phyloP scores from a whole-genome alignment of 1,140 invertebrate species.

The Zaprionus gabonicus region DNA sequence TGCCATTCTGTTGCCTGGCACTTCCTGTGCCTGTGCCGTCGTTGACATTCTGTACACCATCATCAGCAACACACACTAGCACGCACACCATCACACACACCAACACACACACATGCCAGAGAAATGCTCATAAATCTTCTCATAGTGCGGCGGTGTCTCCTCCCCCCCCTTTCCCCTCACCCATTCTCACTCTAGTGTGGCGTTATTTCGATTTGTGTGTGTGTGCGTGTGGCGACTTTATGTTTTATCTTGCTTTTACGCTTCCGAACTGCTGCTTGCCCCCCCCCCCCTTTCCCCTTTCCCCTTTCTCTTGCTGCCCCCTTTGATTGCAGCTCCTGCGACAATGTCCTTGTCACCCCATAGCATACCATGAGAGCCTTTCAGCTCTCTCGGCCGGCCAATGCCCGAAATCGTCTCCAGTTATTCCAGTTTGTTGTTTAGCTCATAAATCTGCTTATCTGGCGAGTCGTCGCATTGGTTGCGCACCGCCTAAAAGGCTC shows the following conservation, averaged over 20 bases:
- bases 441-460: constrained; percentile 83
- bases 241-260: constrained; percentile 76
- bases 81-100: constrained; percentile 14
- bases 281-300: no score
- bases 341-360: constrained; percentile 1
- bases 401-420: constrained; percentile 69
- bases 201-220: constrained; percentile 48
- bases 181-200: constrained; percentile 5
- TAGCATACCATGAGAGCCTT: background rate
- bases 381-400: constrained; percentile 22
- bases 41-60: constrained; percentile 48
- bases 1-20: constrained; percentile 22
- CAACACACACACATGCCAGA: constrained; percentile 17
- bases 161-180: background rate
- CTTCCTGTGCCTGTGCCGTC: constrained; percentile 42
- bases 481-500: constrained; percentile 54
- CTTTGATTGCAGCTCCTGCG: constrained; percentile 24
- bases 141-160: constrained; percentile 12
- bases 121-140: constrained; percentile 56
- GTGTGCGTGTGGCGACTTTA: constrained; percentile 49
- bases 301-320: background rate
- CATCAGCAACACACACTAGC: constrained; percentile 17
- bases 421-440: constrained; percentile 81
- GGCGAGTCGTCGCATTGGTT: constrained; percentile 57
- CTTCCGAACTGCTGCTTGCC: constrained; percentile 55